Evolutionary conservation across 2,888 invertebrate genomes (phyloP).

Genomic region (Drosophila flavopinicola): DNA sequence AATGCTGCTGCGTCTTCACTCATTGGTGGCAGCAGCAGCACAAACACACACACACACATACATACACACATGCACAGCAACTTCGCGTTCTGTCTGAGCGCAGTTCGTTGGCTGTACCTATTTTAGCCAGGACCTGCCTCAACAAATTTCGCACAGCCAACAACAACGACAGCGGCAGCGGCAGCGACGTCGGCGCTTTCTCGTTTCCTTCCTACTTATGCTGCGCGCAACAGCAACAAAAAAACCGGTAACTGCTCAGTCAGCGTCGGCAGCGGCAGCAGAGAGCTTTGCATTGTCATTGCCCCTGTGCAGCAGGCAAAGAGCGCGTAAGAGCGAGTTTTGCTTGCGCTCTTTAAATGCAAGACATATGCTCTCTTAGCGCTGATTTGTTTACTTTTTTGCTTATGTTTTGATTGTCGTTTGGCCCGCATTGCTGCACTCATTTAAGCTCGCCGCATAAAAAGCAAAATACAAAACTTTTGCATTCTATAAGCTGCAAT

Average conservation of each 20-base stretch:
- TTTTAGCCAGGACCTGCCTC: conserved; percentile 83
- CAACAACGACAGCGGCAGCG: conserved; percentile 29
- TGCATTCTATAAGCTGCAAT: conserved; percentile 51
- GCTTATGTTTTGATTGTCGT: conserved; percentile 39
- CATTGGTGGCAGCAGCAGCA: conserved; percentile 54
- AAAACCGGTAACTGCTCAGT: conserved; percentile 65
- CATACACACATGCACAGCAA: conserved; percentile 10
- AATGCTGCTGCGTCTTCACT: conserved; percentile 72
- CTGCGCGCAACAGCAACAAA: conserved; percentile 32
- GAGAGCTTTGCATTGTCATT: conserved; percentile 39
- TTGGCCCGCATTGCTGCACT: conserved; percentile 48
- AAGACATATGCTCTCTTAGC: conserved; percentile 44
- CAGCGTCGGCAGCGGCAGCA: conserved; percentile 26
- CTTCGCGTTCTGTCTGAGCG: conserved; percentile 62
- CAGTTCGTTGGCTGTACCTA: conserved; percentile 84
- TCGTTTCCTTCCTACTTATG: conserved; percentile 79
- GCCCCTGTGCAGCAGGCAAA: conserved; percentile 37
- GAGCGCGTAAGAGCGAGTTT: conserved; percentile 21
- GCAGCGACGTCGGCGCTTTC: conserved; percentile 47
- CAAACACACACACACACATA: conserved; percentile 26
- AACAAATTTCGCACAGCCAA: conserved; percentile 73
- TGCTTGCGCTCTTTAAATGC: neutral
- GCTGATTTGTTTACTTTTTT: conserved; percentile 56
- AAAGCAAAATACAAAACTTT: conserved; percentile 10
- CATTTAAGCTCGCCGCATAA: neutral